These are phyloP conservation scores for Oedothorax gibbosus DNA, from an alignment of 1,140 invertebrate genomes.

Conservation along the genomic window DNA sequence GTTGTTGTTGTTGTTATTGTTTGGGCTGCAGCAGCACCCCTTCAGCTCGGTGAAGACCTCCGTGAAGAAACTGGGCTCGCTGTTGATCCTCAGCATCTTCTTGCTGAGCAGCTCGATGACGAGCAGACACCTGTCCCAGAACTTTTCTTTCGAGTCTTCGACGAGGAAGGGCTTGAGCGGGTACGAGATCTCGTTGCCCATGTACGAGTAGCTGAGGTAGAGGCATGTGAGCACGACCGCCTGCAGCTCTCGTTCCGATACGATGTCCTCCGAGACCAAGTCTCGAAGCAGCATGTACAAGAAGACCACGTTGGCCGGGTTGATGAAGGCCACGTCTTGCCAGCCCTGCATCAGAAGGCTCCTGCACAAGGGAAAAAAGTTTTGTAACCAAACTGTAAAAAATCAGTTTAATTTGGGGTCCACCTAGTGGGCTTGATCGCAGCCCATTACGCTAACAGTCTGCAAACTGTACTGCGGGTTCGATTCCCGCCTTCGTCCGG, in stretches of 20 bases:
- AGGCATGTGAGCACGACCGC: constrained; percentile 96
- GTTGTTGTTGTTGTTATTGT: no score
- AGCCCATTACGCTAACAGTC: no score
- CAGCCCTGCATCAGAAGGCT: constrained; percentile 96
- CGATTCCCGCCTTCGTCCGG: no score
- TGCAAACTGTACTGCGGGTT: no score
- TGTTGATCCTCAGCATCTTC: constrained; percentile 98
- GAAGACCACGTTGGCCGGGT: constrained; percentile 99
- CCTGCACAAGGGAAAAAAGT: constrained; percentile 66
- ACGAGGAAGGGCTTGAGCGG: constrained; percentile 99
- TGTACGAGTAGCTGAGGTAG: constrained; percentile 96
- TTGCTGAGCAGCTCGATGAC: constrained; percentile 92
- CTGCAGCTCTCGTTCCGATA: constrained; percentile 90
- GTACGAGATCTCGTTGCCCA: constrained; percentile 98
- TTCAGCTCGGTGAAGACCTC: constrained; percentile 99
- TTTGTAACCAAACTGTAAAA: no score
- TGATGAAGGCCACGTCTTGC: constrained; percentile 99
- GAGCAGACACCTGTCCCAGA: constrained; percentile 96
- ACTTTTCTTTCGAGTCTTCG: constrained; percentile 89
- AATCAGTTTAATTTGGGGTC: no score
- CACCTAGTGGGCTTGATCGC: no score
- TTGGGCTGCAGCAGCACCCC: constrained; percentile 72
- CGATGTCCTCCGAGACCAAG: constrained; percentile 79
- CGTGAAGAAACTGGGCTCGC: constrained; percentile 97
- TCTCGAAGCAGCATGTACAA: constrained; percentile 98